Conservation (phyloP, 2,888 invertebrate genomes). For the Patella caerulea region DNA sequence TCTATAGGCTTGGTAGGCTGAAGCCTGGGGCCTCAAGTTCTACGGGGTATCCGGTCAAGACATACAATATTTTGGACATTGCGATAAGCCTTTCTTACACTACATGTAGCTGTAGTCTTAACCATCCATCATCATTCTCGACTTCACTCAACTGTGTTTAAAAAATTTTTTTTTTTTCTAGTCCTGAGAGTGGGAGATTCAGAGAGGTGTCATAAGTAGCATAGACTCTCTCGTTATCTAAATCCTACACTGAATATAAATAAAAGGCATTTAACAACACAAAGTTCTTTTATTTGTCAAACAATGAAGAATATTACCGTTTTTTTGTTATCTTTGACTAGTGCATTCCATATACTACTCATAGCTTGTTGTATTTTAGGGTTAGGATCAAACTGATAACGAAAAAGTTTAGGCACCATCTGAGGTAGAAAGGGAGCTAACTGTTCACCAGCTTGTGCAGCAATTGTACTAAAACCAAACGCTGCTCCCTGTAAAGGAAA, state of each 20-base stretch:
- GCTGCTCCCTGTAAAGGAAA: conserved; percentile 81
- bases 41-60: too few species aligned
- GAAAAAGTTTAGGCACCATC: conserved; percentile 89
- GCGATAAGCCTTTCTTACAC: neutral
- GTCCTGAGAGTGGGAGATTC: too few species aligned
- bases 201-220: too few species aligned
- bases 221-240: too few species aligned
- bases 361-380: conserved; percentile 93
- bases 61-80: too few species aligned
- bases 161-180: neutral
- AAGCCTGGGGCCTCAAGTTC: too few species aligned
- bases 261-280: neutral
- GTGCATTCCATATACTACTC: conserved; percentile 92
- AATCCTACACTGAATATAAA: neutral
- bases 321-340: conserved; percentile 88
- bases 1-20: too few species aligned
- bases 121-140: neutral
- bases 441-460: conserved; percentile 86
- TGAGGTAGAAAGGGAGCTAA: conserved; percentile 85
- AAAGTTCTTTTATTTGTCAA: conserved; percentile 56
- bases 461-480: conserved; percentile 91
- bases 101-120: neutral
- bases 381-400: conserved; percentile 93
- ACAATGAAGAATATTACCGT: conserved; percentile 75
- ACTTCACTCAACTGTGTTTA: neutral